Base-by-base conservation (phyloP, 2,888 invertebrate species). In the Xestia sexstrigata region DNA sequence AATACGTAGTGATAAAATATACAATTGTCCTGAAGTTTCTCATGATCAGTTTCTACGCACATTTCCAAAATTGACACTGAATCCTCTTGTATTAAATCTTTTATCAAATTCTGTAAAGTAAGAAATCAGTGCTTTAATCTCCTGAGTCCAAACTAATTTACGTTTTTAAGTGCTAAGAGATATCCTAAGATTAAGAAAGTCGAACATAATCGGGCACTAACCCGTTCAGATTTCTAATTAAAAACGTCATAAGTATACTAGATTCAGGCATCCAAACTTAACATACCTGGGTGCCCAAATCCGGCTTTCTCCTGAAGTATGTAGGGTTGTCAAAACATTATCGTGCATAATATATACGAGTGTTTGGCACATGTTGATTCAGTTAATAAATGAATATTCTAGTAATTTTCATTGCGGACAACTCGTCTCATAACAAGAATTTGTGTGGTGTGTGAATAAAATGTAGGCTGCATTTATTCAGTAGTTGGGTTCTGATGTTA, bases 291-390 rank as follows among this genome's bases (percentile, higher is more conserved):
- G 26, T 23, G 26, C 23, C 13, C 17, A 65, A 74, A 52, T 58
- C 42, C 78, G 35, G 49, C 78, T 78, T 73, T 78, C 78, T 23
- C 17, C n/a, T 49, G 65, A 74, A 66, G 35, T 58, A 80, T 66
- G 47, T 65, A 73, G 65, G 42, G 47, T 30, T 58, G 20, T n/a
- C 9, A 58, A 58, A 17, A 35, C 17, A 15, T 42, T 80, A 26
- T 15, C 6, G 26, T 52, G 23, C 39, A 26, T 62, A 55, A 74
- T 60, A 9, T 15, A 17, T 0, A 42, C n/a, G 15, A 35, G 35
- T 49, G 13, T 72, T 65, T 71, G 11, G 39, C 47, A 69, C 35
- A 15, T 20, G 39, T 78, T 60, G n/a, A 78, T 9, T 49, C 7
- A 23, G 20, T 23, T 1, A 67, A n/a, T 78, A 1, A 62, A 70